Base-by-base conservation (phyloP, 2,113 vertebrate genomes). In the Zeus faber region DNA sequence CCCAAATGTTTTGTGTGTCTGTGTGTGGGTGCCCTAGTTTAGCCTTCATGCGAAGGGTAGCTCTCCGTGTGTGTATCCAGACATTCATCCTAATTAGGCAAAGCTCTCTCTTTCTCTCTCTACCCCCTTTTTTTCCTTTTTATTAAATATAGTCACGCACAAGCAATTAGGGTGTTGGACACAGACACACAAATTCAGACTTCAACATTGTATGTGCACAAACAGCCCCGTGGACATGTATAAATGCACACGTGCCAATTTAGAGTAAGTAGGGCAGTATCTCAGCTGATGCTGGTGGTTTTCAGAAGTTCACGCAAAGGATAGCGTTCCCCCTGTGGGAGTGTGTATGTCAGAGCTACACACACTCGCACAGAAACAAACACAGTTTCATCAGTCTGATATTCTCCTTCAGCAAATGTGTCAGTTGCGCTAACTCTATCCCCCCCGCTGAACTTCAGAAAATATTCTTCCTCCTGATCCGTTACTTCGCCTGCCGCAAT, bases 261-360 rank as follows among this genome's bases (percentile, higher is more conserved):
- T 16, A 2, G 54, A 44, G 71, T 67, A 84, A 82, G 67, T 85
- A 71, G 85, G 74, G 40, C 74, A 84, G 74, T 61, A 58, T 81
- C 53, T 70, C 65, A 31, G 48, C 54, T 39, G 57, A 59, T 49
- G 62, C 59, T 54, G 54, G 14, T 24, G 49, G 37, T 40, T 41
- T 27, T 54, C 33, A 41, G 23, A 23, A 70, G 78, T 84, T 85
- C 72, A 64, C 48, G 52, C 47, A 69, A 66, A 83, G 79, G 77
- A 74, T 75, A 80, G 14, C 53, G 3, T 39, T 10, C 45, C 44
- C 70, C 79, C 77, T 72, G 24, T 63, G 81, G 79, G 70, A 74
- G 55, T 44, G 47, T 27, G 31, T 22, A 21, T 27, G 5, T 4
- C n/a, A 33, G 8, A 33, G 8, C 8, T 11, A 33, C 11, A n/a